Conservation (phyloP, 2,113 vertebrate genomes). For the Calyptomena viridis region DNA sequence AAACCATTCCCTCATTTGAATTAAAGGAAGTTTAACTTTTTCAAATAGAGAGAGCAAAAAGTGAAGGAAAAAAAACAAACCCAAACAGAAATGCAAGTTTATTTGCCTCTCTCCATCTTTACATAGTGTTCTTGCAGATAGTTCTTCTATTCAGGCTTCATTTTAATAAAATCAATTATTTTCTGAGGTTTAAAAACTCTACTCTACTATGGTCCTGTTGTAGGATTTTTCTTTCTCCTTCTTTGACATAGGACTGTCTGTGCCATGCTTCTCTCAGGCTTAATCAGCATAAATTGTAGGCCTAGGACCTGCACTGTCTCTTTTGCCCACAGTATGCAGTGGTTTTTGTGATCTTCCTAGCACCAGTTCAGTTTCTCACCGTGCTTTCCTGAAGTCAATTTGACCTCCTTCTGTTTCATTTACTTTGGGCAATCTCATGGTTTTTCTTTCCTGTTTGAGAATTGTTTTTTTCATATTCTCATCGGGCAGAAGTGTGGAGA, state of each 20-base stretch:
- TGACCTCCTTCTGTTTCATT: neutral
- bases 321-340: neutral
- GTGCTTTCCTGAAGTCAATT: neutral
- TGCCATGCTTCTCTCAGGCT: neutral
- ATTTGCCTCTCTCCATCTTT: neutral
- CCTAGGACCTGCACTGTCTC: neutral
- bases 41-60: neutral
- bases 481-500: neutral
- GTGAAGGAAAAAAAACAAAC: neutral
- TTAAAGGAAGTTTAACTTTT: neutral
- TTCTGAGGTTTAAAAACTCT: neutral
- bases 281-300: neutral
- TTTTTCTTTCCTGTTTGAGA: accelerated
- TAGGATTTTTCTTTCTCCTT: neutral
- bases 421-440: neutral
- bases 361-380: neutral
- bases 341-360: neutral
- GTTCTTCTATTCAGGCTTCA: neutral
- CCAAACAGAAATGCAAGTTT: neutral
- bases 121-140: neutral
- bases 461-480: accelerated
- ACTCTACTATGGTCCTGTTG: neutral
- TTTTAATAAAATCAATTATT: neutral
- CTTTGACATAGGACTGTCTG: neutral
- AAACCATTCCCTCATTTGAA: neutral